These are phyloP conservation scores for Neodiprion virginianus DNA, from an alignment of 1,140 invertebrate species.

Conservation along the genomic window DNA sequence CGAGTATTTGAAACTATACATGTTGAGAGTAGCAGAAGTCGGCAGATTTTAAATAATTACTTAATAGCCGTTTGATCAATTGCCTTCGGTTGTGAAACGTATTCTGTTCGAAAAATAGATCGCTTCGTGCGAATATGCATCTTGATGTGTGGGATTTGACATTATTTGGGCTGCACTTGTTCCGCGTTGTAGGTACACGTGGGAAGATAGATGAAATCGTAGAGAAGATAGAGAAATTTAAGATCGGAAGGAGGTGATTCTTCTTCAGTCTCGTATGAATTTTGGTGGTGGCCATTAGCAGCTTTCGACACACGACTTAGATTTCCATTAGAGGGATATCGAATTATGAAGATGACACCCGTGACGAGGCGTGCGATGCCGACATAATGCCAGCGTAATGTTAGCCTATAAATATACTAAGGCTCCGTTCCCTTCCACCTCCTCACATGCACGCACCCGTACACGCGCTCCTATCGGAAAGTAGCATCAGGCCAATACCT, in stretches of 20 bases:
- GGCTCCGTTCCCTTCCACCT: background rate
- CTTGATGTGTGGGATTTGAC: background rate
- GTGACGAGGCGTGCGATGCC: slow-evolving; percentile 12
- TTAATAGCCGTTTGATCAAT: background rate
- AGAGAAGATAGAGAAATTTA: background rate
- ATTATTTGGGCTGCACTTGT: no score
- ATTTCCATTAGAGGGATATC: slow-evolving; percentile 15
- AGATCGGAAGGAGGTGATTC: background rate
- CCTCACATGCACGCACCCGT: background rate
- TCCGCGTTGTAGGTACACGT: no score
- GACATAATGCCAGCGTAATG: slow-evolving; percentile 12
- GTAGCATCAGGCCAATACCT: background rate
- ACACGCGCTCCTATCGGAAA: no score
- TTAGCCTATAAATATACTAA: slow-evolving; percentile 1
- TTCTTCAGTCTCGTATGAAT: background rate
- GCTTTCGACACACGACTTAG: slow-evolving; percentile 13
- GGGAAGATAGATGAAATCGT: background rate
- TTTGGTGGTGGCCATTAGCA: slow-evolving; percentile 9
- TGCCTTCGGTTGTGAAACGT: background rate
- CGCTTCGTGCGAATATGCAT: background rate
- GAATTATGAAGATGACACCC: slow-evolving; percentile 16
- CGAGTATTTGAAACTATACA: background rate
- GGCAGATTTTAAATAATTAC: background rate
- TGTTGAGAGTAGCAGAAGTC: background rate
- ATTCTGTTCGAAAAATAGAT: background rate